Base-by-base conservation (phyloP, 2,888 invertebrate genomes). In the Aphrophora alni region DNA sequence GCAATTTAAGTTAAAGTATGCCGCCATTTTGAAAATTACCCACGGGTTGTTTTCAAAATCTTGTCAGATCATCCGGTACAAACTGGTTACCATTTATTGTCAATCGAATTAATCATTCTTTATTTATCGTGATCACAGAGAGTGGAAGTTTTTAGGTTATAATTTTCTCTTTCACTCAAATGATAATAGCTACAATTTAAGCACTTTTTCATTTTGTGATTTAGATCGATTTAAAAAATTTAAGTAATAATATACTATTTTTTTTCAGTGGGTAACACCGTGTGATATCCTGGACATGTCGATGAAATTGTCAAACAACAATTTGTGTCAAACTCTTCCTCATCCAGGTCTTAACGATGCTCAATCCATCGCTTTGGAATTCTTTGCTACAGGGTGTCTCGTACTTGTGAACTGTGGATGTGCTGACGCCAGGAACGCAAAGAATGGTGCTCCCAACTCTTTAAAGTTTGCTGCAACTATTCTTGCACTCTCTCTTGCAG, bases 391-490 rank as follows among this genome's bases (percentile, higher is more conserved):
- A 0, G 89, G 90, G 2, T 89, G 93, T 0, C 88, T 95, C 24
- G 90, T 92, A 71, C 89, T 95, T 72, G 89, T 95, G 24, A 92
- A 92, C 81, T 94, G 94, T 86, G 92, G 92, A 0, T 89, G 93
- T 17, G 94, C 94, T 93, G 95, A 95, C 87, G 92, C 92, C 0
- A 86, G 89, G 28, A 89, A 89, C 83, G 85, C 85, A 17, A 83
- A 82, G 1, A 88, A 88, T 83, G 86, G 86, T 1, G 89, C 89
- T 83, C 88, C 89, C 0, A 85, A 87, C 0, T 86, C 89, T 0
- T 84, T 89, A 27, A 89, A 87, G 84, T 89, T 89, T 84, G 89
- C 89, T 1, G 81, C 89, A 27, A 84, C 87, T 8, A 87, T 90
- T 1, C 85, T 87, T 0, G 83, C 84, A 14, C 38, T 83, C 51